Base-by-base conservation (phyloP, 2,888 invertebrate genomes). In the Sminthurides aquaticus region DNA sequence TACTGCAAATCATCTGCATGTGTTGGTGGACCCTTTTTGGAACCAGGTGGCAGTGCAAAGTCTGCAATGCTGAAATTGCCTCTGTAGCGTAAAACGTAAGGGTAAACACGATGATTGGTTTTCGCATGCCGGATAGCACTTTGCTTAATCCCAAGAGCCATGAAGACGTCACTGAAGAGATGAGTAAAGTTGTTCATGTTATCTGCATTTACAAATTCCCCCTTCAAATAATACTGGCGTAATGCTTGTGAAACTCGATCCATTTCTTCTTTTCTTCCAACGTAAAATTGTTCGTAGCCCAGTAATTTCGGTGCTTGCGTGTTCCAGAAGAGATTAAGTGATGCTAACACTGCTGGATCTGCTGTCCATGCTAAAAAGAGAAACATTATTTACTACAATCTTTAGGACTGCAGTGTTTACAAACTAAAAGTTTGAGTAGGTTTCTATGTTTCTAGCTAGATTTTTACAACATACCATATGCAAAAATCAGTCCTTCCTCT, bases 1-100 rank as follows among this genome's bases (percentile, higher is more conserved):
- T 62, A 62, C 48, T 62, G 62, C 2, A 62, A 26, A 18, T 62
- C 62, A 56, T 62, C 62, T 5, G 62, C 62, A 62, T 62, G 62
- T 5, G 57, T 57, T 15, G 58, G 52, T 22, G 52, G 52, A 52
- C 5, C 3, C 18, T 15, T 15, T 20, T 8, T 8, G 20, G 52
- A 15, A 20, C 22, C 52, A 15, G 52, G 52, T 8, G 52, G 52
- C 18, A 52, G 11, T 8, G 20, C 22, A 5, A 22, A 15, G 15
- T 52, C 52, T 8, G 15, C 52, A 52, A 52, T 52, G 22, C 15
- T 18, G 52, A 52, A 52, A 22, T 52, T 52, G 8, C 52, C 52
- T 20, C 52, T 15, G 52, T 52, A 52, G 15, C 52, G 52, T 8
- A 52, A 20, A 20, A 15, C 20, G 52, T 52, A 52, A 20, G 52